These are phyloP conservation scores for Galaxea fascicularis DNA, from an alignment of 92 coral and sea anemone species.

Conservation along the genomic window DNA sequence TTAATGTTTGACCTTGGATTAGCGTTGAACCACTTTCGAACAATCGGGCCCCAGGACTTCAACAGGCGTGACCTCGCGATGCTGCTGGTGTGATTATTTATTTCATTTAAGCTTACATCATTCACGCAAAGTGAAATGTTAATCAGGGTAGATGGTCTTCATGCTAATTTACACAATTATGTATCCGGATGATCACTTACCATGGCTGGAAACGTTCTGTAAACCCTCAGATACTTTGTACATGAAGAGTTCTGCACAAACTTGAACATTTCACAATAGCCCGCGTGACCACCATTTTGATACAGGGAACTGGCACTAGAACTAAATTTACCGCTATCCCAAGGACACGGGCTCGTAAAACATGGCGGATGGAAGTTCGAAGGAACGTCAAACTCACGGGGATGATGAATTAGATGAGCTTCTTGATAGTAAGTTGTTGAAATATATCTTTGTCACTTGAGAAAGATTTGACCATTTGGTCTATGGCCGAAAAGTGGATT, in stretches of 20 bases:
- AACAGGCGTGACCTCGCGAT: no score
- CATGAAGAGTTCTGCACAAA: background rate
- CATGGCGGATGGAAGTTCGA: slow-evolving; percentile 87
- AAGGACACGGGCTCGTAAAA: slow-evolving; percentile 36
- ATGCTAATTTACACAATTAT: background rate
- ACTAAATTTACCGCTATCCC: background rate
- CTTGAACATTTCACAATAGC: slow-evolving; percentile 11
- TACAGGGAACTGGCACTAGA: slow-evolving; percentile 31
- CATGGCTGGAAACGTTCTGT: slow-evolving; percentile 38
- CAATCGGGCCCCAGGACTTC: no score
- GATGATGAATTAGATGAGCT: slow-evolving; percentile 91
- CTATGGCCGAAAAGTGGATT: no score
- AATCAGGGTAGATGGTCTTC: background rate
- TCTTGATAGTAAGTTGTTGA: slow-evolving; percentile 83
- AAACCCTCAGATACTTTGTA: slow-evolving; percentile 10
- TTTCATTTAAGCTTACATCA: no score
- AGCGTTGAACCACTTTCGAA: no score
- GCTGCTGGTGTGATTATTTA: no score
- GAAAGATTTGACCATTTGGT: background rate
- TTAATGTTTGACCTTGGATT: no score
- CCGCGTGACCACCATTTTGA: background rate
- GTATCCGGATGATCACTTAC: slow-evolving; percentile 5
- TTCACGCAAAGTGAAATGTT: background rate
- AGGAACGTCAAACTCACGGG: slow-evolving; percentile 38
- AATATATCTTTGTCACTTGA: background rate